Percentiles rank a stretch among this genome's conserved stretches.
phyloP scores from a whole-genome alignment of 2,113 vertebrate genomes.

The Bettongia penicillata region DNA sequence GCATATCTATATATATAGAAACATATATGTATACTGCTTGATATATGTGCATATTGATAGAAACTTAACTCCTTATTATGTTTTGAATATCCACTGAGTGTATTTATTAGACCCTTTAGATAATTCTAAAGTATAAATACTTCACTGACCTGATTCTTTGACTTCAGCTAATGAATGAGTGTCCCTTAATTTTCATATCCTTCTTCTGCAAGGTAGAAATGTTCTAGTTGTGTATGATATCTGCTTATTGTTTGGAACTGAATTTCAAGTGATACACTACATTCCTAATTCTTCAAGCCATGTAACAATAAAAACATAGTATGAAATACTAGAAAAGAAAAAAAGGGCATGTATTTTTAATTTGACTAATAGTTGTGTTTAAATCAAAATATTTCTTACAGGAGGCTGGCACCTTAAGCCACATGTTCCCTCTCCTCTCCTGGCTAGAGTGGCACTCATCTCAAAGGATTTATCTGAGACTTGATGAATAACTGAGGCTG shows the following conservation, averaged over 20 bases:
- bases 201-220: neutral
- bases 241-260: neutral
- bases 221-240: neutral
- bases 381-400: neutral
- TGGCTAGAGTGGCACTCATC: fast-evolving
- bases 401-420: fast-evolving
- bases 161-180: fast-evolving
- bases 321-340: neutral
- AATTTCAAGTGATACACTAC: neutral
- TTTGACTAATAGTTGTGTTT: neutral
- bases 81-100: neutral
- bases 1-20: neutral
- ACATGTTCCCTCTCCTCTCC: too few species aligned
- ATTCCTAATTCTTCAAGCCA: neutral
- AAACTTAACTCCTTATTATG: neutral
- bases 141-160: neutral
- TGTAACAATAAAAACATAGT: neutral
- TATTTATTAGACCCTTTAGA: neutral
- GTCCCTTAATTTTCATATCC: neutral
- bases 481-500: neutral
- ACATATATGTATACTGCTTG: neutral
- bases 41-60: neutral
- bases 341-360: too few species aligned
- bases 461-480: neutral
- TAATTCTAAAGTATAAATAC: neutral